phyloP scores from a whole-genome alignment of 2,888 invertebrate genomes.

The Spilarctia lutea region DNA sequence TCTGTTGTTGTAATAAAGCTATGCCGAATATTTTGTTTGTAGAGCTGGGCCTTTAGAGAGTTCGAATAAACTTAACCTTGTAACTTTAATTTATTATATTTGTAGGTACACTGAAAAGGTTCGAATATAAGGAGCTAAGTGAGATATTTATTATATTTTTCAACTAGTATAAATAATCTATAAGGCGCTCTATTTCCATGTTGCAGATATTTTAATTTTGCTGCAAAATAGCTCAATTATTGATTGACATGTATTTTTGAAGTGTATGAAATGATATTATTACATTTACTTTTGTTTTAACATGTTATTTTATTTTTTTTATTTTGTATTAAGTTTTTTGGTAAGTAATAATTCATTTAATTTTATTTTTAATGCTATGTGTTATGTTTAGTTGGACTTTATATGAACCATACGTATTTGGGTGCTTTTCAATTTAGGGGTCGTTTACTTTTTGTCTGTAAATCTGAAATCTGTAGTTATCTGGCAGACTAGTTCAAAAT shows the following conservation, averaged over 20 bases:
- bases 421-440: not conserved
- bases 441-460: too few relatives aligned
- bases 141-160: slow-evolving; percentile 4
- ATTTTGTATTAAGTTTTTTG: slow-evolving; percentile 8
- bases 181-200: slow-evolving; percentile 11
- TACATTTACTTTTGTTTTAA: slow-evolving; percentile 7
- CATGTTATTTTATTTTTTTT: slow-evolving; percentile 12
- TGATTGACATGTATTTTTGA: slow-evolving; percentile 5
- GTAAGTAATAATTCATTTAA: slow-evolving; percentile 2
- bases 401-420: not conserved
- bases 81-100: not conserved
- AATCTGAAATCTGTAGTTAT: too few relatives aligned
- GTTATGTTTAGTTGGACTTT: not conserved
- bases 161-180: slow-evolving; percentile 5
- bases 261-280: slow-evolving; percentile 9
- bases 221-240: slow-evolving; percentile 19
- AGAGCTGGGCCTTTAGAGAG: not conserved
- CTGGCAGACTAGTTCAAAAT: not conserved
- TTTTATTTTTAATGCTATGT: not conserved
- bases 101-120: not conserved
- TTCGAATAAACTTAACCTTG: not conserved
- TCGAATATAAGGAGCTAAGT: slow-evolving; percentile 2
- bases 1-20: not conserved
- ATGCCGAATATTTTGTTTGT: not conserved
- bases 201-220: slow-evolving; percentile 9